Evolutionary conservation across 2,888 invertebrate species (phyloP).

Genomic region (Caenorhabditis doughertyi): DNA sequence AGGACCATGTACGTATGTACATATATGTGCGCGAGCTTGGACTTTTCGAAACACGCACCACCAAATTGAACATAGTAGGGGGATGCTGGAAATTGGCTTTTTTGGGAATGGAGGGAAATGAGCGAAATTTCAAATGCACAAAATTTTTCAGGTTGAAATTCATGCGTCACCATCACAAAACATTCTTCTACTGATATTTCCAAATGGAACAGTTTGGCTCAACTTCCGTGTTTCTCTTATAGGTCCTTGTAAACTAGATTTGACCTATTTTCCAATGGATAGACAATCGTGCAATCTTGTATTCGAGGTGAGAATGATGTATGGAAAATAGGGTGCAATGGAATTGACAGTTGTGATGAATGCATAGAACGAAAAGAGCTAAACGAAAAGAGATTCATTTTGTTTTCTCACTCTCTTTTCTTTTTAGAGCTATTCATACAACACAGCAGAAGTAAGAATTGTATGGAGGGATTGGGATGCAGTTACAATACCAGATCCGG

Average conservation of each 20-base stretch:
- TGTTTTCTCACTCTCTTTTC: constrained; percentile 29
- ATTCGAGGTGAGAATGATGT: constrained; percentile 77
- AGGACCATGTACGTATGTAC: constrained; percentile 35
- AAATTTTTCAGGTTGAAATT: constrained; percentile 76
- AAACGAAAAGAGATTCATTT: constrained; percentile 28
- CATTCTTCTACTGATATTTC: constrained; percentile 81
- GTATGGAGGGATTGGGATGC: constrained; percentile 82
- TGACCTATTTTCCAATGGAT: constrained; percentile 82
- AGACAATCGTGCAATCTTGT: constrained; percentile 82
- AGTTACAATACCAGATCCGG: constrained; percentile 81
- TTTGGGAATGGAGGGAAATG: constrained; percentile 4
- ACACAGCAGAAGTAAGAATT: constrained; percentile 83
- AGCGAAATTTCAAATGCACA: too few species aligned
- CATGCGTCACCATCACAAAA: constrained; percentile 82
- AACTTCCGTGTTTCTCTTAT: constrained; percentile 78
- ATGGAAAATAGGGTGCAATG: constrained; percentile 13
- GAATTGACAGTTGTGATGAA: constrained; percentile 58
- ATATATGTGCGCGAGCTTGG: constrained; percentile 4
- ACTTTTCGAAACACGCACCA: constrained; percentile 44
- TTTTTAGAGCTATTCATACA: constrained; percentile 81
- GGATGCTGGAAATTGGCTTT: constrained; percentile 33
- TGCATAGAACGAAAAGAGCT: constrained; percentile 15
- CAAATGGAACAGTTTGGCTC: constrained; percentile 82
- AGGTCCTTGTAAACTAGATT: constrained; percentile 82
- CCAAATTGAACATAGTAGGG: constrained; percentile 47